Conservation (phyloP, 92 coral and sea anemone species). For the Umimayanthus kanabou region DNA sequence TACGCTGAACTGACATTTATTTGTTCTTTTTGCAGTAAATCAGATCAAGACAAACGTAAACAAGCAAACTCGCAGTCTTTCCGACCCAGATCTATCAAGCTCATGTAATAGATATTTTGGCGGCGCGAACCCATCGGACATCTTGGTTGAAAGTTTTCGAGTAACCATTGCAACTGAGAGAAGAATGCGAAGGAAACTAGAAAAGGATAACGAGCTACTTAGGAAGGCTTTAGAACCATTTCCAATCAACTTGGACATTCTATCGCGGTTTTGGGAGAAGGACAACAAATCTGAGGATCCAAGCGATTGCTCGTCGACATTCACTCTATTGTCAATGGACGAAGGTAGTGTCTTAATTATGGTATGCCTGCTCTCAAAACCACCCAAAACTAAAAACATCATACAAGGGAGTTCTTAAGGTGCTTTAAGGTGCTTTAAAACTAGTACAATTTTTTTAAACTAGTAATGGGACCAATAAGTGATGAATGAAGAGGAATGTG, state of each 20-base stretch:
- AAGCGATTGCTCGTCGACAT: slow-evolving; percentile 38
- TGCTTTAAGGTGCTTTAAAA: too few relatives aligned
- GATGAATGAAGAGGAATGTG: too few relatives aligned
- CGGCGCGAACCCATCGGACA: background rate
- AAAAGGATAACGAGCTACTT: background rate
- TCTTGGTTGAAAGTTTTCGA: slow-evolving; percentile 44
- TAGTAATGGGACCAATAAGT: too few relatives aligned
- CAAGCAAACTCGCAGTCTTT: slow-evolving; percentile 42
- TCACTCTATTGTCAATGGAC: slow-evolving; percentile 20
- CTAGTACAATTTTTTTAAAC: too few relatives aligned
- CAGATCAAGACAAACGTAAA: background rate
- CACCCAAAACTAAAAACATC: background rate
- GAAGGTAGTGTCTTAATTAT: slow-evolving; percentile 35
- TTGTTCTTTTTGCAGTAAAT: slow-evolving; percentile 18
- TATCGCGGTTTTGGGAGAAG: slow-evolving; percentile 14
- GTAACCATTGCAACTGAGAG: slow-evolving; percentile 40
- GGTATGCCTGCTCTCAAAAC: background rate
- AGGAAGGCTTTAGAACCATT: background rate
- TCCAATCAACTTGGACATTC: slow-evolving; percentile 10
- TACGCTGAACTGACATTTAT: background rate
- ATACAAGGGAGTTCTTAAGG: too few relatives aligned
- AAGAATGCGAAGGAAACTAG: slow-evolving; percentile 17
- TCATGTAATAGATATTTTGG: background rate
- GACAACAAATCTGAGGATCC: slow-evolving; percentile 7
- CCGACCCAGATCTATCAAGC: slow-evolving; percentile 32